phyloP scores from a whole-genome alignment of 1,140 invertebrate species.

The Neuroterus valhalla region DNA sequence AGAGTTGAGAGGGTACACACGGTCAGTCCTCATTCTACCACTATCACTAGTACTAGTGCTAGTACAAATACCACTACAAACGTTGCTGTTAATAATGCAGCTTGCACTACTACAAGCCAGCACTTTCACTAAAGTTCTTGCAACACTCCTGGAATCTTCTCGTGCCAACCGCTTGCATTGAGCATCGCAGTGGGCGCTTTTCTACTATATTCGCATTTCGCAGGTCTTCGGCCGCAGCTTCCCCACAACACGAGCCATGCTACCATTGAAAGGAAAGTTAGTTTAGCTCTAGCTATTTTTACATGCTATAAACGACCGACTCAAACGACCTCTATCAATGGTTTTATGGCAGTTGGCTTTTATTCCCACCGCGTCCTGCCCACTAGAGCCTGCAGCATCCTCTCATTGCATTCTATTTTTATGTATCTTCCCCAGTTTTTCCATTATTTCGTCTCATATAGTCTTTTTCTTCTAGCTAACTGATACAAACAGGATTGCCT shows the following conservation, averaged over 20 bases:
- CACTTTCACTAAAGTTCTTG: slow-evolving; percentile 45
- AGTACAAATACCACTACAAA: slow-evolving; percentile 1
- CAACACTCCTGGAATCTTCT: slow-evolving; percentile 42
- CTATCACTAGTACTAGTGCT: slow-evolving; percentile 7
- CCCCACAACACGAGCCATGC: slow-evolving; percentile 22
- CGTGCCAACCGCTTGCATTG: slow-evolving; percentile 40
- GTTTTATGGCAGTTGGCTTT: slow-evolving; percentile 64
- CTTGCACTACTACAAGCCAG: slow-evolving; percentile 42
- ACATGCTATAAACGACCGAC: slow-evolving; percentile 68
- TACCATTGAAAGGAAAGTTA: slow-evolving; percentile 58
- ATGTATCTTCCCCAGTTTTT: not conserved
- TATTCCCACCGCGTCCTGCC: slow-evolving; percentile 40
- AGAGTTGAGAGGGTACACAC: slow-evolving; percentile 57
- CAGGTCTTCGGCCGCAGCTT: slow-evolving; percentile 37
- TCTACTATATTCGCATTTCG: not conserved
- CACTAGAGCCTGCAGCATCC: not conserved
- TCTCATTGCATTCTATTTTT: not conserved
- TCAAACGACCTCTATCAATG: slow-evolving; percentile 68
- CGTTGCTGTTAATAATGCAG: slow-evolving; percentile 10
- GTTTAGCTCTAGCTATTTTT: slow-evolving; percentile 64
- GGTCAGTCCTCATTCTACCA: slow-evolving; percentile 32
- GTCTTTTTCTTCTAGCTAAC: too few species aligned
- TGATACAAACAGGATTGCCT: too few species aligned
- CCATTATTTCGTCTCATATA: too few species aligned
- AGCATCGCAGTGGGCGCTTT: slow-evolving; percentile 8